phyloP scores from a whole-genome alignment of 1,140 invertebrate species.

The Brachionus sp. region DNA sequence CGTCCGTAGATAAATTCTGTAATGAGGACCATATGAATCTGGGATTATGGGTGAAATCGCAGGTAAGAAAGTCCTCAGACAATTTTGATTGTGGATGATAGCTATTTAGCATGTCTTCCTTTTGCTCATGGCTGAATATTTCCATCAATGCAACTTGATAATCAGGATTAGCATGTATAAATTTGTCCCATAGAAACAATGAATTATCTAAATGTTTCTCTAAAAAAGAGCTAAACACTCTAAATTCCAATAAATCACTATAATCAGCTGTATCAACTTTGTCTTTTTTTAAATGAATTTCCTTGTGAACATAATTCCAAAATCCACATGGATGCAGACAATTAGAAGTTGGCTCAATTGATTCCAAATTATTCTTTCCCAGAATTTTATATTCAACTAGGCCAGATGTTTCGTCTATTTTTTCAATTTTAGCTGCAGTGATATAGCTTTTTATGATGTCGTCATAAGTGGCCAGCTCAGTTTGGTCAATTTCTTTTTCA shows the following conservation, averaged over 20 bases:
- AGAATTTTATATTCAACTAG: neutral
- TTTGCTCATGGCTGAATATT: neutral
- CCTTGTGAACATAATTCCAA: slow-evolving; percentile 39
- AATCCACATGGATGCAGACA: slow-evolving; percentile 34
- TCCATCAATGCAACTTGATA: neutral
- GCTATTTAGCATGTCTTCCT: neutral
- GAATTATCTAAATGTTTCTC: neutral
- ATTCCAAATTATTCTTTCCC: neutral
- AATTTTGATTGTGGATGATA: neutral
- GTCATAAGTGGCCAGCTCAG: neutral
- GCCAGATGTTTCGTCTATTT: neutral
- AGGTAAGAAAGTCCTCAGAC: neutral
- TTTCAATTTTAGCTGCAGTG: neutral
- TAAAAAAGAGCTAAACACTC: neutral
- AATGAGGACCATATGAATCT: neutral
- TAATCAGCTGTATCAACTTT: neutral
- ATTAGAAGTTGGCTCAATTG: slow-evolving; percentile 1
- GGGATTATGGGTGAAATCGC: slow-evolving; percentile 6
- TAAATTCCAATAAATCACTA: neutral
- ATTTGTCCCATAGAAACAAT: neutral
- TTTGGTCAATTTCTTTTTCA: slow-evolving; percentile 5
- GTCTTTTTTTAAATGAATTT: slow-evolving; percentile 5
- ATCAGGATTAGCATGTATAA: neutral
- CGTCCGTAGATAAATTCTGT: neutral
- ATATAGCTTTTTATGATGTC: neutral